Conservation (phyloP, 2,888 invertebrate genomes). For the Diaperis boleti region DNA sequence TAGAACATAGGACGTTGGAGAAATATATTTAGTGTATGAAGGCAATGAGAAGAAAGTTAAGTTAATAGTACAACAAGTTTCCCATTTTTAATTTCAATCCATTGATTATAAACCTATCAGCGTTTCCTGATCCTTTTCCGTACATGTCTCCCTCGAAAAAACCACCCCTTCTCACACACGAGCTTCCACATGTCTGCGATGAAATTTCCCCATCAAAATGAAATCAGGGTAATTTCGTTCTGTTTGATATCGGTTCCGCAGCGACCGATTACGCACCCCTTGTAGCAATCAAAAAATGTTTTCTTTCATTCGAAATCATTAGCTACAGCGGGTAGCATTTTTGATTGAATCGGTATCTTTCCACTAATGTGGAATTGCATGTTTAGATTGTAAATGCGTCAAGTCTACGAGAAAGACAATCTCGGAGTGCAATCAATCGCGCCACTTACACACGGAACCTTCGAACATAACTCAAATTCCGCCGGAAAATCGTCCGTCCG, state of each 20-base stretch:
- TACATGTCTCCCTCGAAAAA: slow-evolving; percentile 4
- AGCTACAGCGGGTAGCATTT: slow-evolving; percentile 1
- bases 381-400: no score
- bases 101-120: not conserved
- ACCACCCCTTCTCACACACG: slow-evolving; percentile 15
- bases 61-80: no score
- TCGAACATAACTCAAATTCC: no score
- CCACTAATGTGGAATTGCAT: no score
- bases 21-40: no score
- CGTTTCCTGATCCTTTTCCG: slow-evolving; percentile 7
- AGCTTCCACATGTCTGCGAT: slow-evolving; percentile 8
- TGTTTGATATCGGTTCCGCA: slow-evolving; percentile 8
- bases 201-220: slow-evolving; percentile 15
- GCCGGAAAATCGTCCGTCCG: slow-evolving; percentile 9
- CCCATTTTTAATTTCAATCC: not conserved
- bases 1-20: no score
- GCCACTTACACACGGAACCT: no score
- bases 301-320: slow-evolving; percentile 21
- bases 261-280: slow-evolving; percentile 16
- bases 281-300: slow-evolving; percentile 17
- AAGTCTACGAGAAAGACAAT: no score
- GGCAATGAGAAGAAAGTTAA: no score
- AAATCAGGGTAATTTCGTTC: slow-evolving; percentile 18
- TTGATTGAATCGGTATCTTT: not conserved
- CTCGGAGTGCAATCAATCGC: no score